A percentile compares a stretch with the other conserved stretches of the same genome.
These are phyloP conservation scores for Trematomus bernacchii DNA, from an alignment of 2,797 vertebrate genomes.

Conservation along the genomic window DNA sequence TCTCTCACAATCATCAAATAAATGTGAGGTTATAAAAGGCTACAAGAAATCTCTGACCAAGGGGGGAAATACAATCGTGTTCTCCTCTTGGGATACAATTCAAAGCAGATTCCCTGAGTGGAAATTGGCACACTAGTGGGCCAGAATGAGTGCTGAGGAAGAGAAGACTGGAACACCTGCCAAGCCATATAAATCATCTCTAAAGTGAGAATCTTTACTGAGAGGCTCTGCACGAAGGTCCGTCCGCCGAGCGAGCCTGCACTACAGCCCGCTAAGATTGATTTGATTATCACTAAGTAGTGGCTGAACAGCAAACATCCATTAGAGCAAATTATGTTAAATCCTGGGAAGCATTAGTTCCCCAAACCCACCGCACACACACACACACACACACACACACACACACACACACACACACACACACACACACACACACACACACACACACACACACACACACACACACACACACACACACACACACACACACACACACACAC, in stretches of 20 bases:
- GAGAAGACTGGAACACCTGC: slow-evolving; percentile 26
- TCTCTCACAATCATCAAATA: slow-evolving; percentile 12
- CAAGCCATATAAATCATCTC: slow-evolving; percentile 32
- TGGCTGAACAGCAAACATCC: slow-evolving; percentile 51
- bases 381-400: slow-evolving; percentile 4
- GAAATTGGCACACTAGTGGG: slow-evolving; percentile 37
- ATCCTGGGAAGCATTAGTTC: slow-evolving; percentile 57
- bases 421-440: slow-evolving; percentile 26
- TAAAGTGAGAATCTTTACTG: background rate
- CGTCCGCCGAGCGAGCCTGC: slow-evolving; percentile 14
- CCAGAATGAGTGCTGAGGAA: slow-evolving; percentile 18
- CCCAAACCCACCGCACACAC: slow-evolving; percentile 3
- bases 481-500: background rate
- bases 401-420: slow-evolving; percentile 9
- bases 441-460: slow-evolving; percentile 2
- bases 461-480: slow-evolving; percentile 18
- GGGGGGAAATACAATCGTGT: slow-evolving; percentile 30
- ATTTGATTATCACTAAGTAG: slow-evolving; percentile 64
- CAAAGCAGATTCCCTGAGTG: slow-evolving; percentile 39
- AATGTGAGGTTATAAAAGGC: slow-evolving; percentile 31
- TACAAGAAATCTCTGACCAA: slow-evolving; percentile 7
- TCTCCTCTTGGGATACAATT: slow-evolving; percentile 29
- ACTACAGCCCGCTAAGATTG: slow-evolving; percentile 39
- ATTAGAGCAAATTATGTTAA: slow-evolving; percentile 62
- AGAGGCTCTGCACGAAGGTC: slow-evolving; percentile 11